Percentiles rank a stretch among this genome's conserved stretches.
Conservation (phyloP, 2,797 vertebrate genomes). For the Helicolenus hilgendorfi region DNA sequence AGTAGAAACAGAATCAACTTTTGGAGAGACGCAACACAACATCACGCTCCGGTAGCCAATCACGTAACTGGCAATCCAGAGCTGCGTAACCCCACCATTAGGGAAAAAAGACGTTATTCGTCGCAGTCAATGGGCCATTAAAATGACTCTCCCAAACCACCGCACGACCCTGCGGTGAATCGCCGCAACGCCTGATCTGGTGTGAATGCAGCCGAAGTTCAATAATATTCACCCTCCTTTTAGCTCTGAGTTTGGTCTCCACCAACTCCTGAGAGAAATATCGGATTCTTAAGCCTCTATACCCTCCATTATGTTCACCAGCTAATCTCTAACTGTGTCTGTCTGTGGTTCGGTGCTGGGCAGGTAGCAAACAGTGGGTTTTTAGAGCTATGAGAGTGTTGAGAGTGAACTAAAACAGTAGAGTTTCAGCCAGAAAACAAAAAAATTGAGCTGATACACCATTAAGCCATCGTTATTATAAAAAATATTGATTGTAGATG, state of each 20-base stretch:
- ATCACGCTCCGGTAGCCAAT: too few relatives aligned
- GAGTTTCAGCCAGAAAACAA: not conserved
- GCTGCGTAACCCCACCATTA: too few relatives aligned
- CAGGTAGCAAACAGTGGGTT: not conserved
- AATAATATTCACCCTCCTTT: not conserved
- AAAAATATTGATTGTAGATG: not conserved
- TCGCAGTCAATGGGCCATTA: too few relatives aligned
- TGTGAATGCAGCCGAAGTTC: accelerated
- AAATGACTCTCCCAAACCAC: too few relatives aligned
- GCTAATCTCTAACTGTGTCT: not conserved
- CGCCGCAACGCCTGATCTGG: too few relatives aligned
- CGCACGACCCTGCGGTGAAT: too few relatives aligned
- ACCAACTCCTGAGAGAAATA: not conserved
- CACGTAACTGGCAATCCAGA: too few relatives aligned
- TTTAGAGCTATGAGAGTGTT: not conserved
- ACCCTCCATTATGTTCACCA: not conserved
- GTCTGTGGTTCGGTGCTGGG: not conserved
- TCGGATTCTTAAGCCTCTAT: not conserved
- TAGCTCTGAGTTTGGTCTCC: not conserved
- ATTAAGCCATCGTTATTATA: not conserved
- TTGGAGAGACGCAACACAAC: too few relatives aligned
- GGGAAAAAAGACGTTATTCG: too few relatives aligned
- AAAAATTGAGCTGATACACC: not conserved
- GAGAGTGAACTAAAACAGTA: not conserved
- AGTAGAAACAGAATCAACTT: too few relatives aligned